A percentile compares a stretch with the other conserved stretches of the same genome.
Conservation (phyloP, 2,888 invertebrate genomes). For the Metopia argyrocephala region DNA sequence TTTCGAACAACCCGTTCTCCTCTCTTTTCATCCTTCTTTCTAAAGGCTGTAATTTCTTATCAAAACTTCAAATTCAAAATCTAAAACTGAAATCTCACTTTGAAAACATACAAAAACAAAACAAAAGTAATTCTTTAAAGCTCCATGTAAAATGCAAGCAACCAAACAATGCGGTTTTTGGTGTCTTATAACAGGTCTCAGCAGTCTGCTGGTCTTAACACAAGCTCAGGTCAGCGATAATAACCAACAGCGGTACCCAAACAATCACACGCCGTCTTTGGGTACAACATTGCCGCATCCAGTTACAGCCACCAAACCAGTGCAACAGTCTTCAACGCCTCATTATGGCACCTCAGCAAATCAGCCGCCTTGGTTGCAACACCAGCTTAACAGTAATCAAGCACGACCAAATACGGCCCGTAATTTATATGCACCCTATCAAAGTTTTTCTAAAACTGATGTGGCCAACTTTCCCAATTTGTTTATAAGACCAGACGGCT, state of each 20-base stretch:
- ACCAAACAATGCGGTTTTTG: constrained; percentile 74
- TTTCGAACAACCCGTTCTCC: neutral
- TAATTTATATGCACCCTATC: constrained; percentile 77
- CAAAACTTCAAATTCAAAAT: neutral
- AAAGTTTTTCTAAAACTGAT: constrained; percentile 76
- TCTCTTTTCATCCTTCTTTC: constrained; percentile 51
- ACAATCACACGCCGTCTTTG: constrained; percentile 26
- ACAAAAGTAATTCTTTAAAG: constrained; percentile 48
- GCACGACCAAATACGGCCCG: constrained; percentile 70
- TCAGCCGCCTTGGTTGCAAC: constrained; percentile 70
- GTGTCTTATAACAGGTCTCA: constrained; percentile 72
- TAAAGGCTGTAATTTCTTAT: too few species aligned
- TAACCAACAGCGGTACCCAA: constrained; percentile 61
- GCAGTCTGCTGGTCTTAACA: constrained; percentile 63
- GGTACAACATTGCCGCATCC: constrained; percentile 40
- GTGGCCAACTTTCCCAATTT: constrained; percentile 75
- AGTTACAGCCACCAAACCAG: constrained; percentile 50
- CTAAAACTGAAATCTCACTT: neutral
- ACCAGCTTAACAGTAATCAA: constrained; percentile 41
- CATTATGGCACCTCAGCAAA: constrained; percentile 66
- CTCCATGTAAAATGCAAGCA: constrained; percentile 79
- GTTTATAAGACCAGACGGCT: constrained; percentile 74
- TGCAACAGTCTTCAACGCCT: constrained; percentile 59
- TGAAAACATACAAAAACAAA: neutral
- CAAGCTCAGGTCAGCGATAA: constrained; percentile 69